phyloP scores from a whole-genome alignment of 2,113 vertebrate genomes.

The Vombatus ursinus region DNA sequence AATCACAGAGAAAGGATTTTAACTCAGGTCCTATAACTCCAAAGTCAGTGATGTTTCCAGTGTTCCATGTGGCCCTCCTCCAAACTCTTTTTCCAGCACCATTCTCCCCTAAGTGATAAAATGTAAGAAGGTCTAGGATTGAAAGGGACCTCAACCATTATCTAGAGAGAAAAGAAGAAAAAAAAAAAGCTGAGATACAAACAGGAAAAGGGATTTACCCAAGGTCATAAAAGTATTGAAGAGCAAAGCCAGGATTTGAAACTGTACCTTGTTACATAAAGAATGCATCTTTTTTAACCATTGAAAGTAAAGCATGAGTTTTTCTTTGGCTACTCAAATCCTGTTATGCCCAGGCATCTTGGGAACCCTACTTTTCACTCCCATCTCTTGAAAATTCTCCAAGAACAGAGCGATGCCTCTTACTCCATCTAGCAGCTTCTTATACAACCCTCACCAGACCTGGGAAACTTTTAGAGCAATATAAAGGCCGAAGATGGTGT shows the following conservation, averaged over 20 bases:
- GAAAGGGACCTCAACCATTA: neutral
- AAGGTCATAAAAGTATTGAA: neutral
- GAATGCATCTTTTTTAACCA: neutral
- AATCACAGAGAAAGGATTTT: neutral
- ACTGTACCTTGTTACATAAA: neutral
- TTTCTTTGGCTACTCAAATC: neutral
- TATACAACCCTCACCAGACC: too few relatives aligned
- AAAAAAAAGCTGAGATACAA: neutral
- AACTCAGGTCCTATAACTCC: neutral
- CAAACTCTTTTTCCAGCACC: too few relatives aligned
- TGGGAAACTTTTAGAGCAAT: too few relatives aligned
- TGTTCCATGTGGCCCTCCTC: neutral
- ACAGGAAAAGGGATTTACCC: fast-evolving
- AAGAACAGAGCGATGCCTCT: too few relatives aligned
- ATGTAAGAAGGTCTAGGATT: too few relatives aligned
- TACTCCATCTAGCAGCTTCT: too few relatives aligned
- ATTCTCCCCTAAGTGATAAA: too few relatives aligned
- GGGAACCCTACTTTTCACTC: too few relatives aligned
- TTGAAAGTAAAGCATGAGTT: neutral
- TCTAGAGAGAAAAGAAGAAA: neutral
- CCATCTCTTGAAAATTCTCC: too few relatives aligned
- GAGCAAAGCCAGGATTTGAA: neutral
- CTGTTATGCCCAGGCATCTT: too few relatives aligned
- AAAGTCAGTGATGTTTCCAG: fast-evolving
- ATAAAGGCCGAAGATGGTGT: too few relatives aligned